Evolutionary conservation across 2,113 vertebrate genomes (phyloP).

Genomic region (Hirundichthys speculiger): DNA sequence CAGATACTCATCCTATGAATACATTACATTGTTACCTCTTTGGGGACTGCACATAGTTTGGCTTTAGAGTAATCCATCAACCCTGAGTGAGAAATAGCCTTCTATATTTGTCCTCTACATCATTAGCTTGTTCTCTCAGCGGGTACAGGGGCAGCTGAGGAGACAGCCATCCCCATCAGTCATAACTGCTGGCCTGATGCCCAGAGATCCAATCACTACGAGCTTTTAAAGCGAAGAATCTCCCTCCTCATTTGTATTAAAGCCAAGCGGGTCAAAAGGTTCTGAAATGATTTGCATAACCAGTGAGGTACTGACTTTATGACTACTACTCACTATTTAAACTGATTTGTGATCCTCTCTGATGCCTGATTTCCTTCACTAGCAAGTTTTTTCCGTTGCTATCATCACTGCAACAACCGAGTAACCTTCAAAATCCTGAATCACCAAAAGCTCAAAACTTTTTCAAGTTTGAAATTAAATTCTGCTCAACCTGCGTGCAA

Average conservation of each 20-base stretch:
- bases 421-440: constrained; percentile 12
- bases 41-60: constrained; percentile 88
- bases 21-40: constrained; percentile 80
- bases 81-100: constrained; percentile 92
- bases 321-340: constrained; percentile 33
- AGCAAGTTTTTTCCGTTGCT: no score
- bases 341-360: constrained; percentile 16
- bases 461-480: constrained; percentile 6
- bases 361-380: not conserved
- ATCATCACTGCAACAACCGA: no score
- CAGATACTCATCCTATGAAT: constrained; percentile 50
- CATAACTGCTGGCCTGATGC: constrained; percentile 84
- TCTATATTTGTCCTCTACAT: constrained; percentile 89
- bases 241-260: constrained; percentile 91
- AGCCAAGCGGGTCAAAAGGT: constrained; percentile 94
- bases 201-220: constrained; percentile 93
- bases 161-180: constrained; percentile 90
- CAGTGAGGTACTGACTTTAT: constrained; percentile 86
- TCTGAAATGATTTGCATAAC: constrained; percentile 93
- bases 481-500: constrained; percentile 16
- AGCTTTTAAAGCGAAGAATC: constrained; percentile 91
- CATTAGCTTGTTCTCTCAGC: constrained; percentile 72
- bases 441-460: not conserved
- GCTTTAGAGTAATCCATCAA: constrained; percentile 89
- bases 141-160: constrained; percentile 87